Evolutionary conservation across 2,113 vertebrate genomes (phyloP), one percentile per base, ranked within the genome.

Genomic region (Tetrao urogallus): DNA sequence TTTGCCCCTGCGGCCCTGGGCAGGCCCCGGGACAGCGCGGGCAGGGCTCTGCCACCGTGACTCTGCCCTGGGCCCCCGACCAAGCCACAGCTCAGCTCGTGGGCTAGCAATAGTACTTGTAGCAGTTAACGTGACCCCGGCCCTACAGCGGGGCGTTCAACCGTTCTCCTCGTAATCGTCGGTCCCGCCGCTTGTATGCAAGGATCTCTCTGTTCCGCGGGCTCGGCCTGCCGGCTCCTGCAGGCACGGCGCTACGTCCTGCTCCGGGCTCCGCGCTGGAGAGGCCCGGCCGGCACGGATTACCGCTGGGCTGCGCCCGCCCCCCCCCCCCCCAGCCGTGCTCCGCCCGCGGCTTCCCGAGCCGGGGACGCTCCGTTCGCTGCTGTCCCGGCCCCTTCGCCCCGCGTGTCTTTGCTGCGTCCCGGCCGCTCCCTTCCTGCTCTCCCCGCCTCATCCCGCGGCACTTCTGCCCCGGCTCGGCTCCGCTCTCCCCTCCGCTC

Each of bases 71-170:
- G 78, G 74, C 72, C 82, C 43, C 61, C 83, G 95, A 78, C 89
- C 84, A 81, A 83, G 79, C 65, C 65, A 54, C 79, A 47, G 42
- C 76, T 92, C 89, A 8, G 89, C 77, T 86, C 12, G 0, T 38
- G 88, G 64, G 90, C 76, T 92, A 94, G 93, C 89, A 92, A 91
- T 86, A 96, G 87, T 93, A 94, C 64, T 81, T 93, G 93, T 92
- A 96, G 93, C 95, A 96, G 93, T 89, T 92, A 88, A 56, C 1
- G 6, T 4, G 48, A 61, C 86, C 91, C 91, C 71, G 60, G 66
- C 85, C 43, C 11, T 34, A 25, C 72, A 76, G 84, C 0, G 56
- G 84, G 92, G 88, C 7, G 2, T 94, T 94, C 81, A 90, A 8
- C 71, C 72, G 81, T 74, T 66, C 64, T 36, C 4, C 3, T 91